phyloP scores from a whole-genome alignment of 2,888 invertebrate species.

The Heliconius cydno region DNA sequence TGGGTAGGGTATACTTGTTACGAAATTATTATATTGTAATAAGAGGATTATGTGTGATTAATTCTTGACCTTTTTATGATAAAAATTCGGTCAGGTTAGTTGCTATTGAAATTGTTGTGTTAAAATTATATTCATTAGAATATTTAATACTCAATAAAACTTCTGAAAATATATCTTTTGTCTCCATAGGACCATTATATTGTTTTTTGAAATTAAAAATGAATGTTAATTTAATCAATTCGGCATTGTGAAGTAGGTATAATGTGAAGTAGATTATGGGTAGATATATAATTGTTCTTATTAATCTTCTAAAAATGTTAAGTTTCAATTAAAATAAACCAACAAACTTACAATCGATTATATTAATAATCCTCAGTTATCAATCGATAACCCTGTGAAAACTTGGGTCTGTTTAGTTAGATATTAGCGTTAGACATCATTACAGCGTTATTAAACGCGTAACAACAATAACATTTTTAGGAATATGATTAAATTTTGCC shows the following conservation, averaged over 20 bases:
- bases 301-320: background rate
- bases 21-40: conserved; percentile 28
- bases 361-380: conserved; percentile 6
- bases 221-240: background rate
- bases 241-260: background rate
- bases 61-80: conserved; percentile 38
- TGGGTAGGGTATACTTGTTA: conserved; percentile 10
- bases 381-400: conserved; percentile 25
- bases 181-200: background rate
- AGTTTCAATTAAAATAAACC: background rate
- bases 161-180: background rate
- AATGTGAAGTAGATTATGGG: background rate
- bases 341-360: background rate
- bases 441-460: conserved; percentile 4
- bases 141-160: background rate
- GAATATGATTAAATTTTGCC: conserved; percentile 3
- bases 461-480: background rate
- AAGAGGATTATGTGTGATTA: conserved; percentile 26
- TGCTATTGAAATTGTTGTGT: background rate
- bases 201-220: background rate
- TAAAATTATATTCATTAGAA: background rate
- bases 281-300: background rate
- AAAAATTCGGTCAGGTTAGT: background rate
- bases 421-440: background rate
- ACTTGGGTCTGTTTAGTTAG: conserved; percentile 1